Percentiles rank a stretch among this genome's conserved stretches.
phyloP scores from a whole-genome alignment of 1,140 invertebrate species.

The Hypothenemus hampei region DNA sequence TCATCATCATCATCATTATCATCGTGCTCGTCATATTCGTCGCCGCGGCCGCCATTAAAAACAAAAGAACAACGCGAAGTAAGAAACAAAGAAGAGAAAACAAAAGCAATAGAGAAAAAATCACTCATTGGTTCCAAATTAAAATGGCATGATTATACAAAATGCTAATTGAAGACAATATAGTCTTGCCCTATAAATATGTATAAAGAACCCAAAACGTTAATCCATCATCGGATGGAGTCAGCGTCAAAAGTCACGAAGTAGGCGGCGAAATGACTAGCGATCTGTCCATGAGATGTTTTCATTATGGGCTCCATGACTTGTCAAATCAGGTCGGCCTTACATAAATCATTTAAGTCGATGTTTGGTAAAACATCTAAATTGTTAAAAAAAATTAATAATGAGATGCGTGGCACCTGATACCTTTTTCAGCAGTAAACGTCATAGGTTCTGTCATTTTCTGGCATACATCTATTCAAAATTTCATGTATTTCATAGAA shows the following conservation, averaged over 20 bases:
- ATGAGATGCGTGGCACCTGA: no score
- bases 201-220: constrained; percentile 35
- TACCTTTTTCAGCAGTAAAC: no score
- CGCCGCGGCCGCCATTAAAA: no score
- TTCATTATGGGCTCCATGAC: constrained; percentile 46
- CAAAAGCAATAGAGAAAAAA: constrained; percentile 16
- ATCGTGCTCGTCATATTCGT: background rate
- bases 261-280: constrained; percentile 46
- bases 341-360: constrained; percentile 37
- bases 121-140: constrained; percentile 25
- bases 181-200: constrained; percentile 38
- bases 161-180: constrained; percentile 44
- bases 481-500: no score
- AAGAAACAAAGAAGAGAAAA: no score
- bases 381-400: no score
- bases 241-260: constrained; percentile 47
- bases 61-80: no score
- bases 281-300: constrained; percentile 46
- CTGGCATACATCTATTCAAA: no score
- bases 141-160: constrained; percentile 40
- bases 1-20: background rate
- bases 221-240: constrained; percentile 41
- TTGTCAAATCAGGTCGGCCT: constrained; percentile 38
- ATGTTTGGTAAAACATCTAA: constrained; percentile 20
- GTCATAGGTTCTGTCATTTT: no score